Evolutionary conservation across 2,113 vertebrate genomes (phyloP), one percentile per base, ranked within the genome.

Genomic region (Microtus richardsoni): DNA sequence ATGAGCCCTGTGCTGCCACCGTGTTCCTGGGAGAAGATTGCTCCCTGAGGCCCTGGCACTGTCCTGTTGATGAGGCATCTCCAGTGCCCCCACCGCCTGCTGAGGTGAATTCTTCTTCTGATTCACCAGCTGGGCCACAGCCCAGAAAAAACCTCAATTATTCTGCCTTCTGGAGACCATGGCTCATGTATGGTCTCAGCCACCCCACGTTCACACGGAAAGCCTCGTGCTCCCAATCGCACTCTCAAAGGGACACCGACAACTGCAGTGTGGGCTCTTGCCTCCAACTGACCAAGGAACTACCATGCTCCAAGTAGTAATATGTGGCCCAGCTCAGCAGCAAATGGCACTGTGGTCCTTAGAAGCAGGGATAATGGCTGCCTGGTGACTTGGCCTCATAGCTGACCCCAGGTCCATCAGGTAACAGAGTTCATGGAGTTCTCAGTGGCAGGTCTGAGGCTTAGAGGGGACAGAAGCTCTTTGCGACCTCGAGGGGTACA

Each of bases 401-500:
- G 66, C 66, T 33, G 64, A n/a, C 49, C 60, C 49, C 77, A 60
- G 28, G 71, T 54, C 70, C 66, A 75, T 0, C 39, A 39, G 64
- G 89, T 39, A 44, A 36, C 13, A 26, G 70, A 95, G 41, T 39
- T 30, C 2, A 58, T 0, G 0, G n/a, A 64, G 77, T 0, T 0
- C 16, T 14, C 0, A 0, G 19, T 2, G 0, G 49, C 49, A 52
- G 12, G 52, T 5, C 49, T 33, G 44, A 52, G 30, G 39, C 52
- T 68, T 58, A 26, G 12, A 16, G n/a, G 9, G 44, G 52, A 0
- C n/a, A 0, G 4, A 30, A 2, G 2, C 21, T 3, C 13, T 10
- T 44, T 39, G 3, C 16, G 54, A 10, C 75, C 24, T 22, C 0
- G 3, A 47, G 41, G 77, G 10, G 47, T 26, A 64, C 75, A 11